Evolutionary conservation across 2,888 invertebrate species (phyloP), one percentile per base, ranked within the genome.

Genomic region (Caenorhabditis wallacei): DNA sequence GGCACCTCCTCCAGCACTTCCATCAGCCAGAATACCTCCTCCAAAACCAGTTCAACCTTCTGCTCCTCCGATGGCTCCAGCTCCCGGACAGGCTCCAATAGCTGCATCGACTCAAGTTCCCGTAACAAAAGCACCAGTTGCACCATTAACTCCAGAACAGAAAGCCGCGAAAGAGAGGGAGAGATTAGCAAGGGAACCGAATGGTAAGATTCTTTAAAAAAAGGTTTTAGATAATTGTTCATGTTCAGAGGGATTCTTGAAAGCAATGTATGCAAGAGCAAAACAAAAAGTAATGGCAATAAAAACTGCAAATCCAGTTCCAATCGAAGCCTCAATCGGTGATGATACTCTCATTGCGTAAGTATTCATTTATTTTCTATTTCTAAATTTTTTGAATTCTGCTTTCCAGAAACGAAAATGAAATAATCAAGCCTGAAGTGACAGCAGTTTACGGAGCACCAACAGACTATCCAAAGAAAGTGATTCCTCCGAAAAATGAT

Each of bases 161-260:
- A 43, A 43, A 24, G 35, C 30, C 1, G 26, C 26, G 2, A 30
- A 26, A 7, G 56, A 26, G n/a, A 57, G 30, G n/a, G 22, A 18
- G 35, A 3, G 37, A 22, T 18, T 24, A 37, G 37, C 30, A 16
- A 70, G 35, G 10, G 70, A 70, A 7, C 57, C 70, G 0, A 70
- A 70, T 48, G 70, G 69, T 69, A 22, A 24, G 13, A 16, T 30
- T 26, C 22, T 71, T n/a, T n/a, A n/a, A n/a, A n/a, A n/a, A n/a
- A n/a, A n/a, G n/a, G n/a, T n/a, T n/a, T n/a, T n/a, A n/a, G n/a
- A n/a, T n/a, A n/a, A n/a, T n/a, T n/a, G n/a, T n/a, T n/a, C n/a
- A n/a, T n/a, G n/a, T n/a, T 22, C 61, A 71, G 72, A 74, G 30
- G 74, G 74, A 54, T 74, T 74, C 48, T 64, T 74, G 35, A 63